Evolutionary conservation across 1,140 invertebrate species (phyloP).

Genomic region (Gryllus bimaculatus): DNA sequence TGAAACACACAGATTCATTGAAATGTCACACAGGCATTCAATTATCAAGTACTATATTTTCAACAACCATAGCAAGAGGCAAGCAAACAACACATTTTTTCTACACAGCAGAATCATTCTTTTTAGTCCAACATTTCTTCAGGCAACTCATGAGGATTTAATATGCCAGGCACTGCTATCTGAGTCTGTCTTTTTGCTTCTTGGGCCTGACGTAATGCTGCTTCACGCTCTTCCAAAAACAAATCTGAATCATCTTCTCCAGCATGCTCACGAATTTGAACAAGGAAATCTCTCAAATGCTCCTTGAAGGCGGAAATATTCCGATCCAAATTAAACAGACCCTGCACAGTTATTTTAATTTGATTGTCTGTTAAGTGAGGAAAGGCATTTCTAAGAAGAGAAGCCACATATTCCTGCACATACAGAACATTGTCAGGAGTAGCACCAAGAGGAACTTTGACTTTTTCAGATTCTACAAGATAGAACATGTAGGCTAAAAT

Average conservation of each 20-base stretch:
- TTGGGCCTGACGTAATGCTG: conserved; percentile 74
- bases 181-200: conserved; percentile 87
- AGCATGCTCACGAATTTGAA: conserved; percentile 97
- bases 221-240: conserved; percentile 91
- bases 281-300: conserved; percentile 97
- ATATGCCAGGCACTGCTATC: conserved; percentile 88
- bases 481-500: conserved; percentile 95
- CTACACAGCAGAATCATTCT: conserved; percentile 37
- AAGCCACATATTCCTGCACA: conserved; percentile 87
- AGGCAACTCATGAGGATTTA: conserved; percentile 92
- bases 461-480: conserved; percentile 77
- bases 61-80: too few relatives aligned
- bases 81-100: background rate
- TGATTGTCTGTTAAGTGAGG: conserved; percentile 91
- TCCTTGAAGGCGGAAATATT: conserved; percentile 95
- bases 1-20: too few relatives aligned
- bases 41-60: too few relatives aligned
- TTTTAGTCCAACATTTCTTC: conserved; percentile 64
- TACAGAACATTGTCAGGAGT: conserved; percentile 70
- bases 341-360: conserved; percentile 95
- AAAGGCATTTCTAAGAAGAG: conserved; percentile 85
- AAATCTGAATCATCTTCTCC: conserved; percentile 96
- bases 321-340: conserved; percentile 94
- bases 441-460: conserved; percentile 70
- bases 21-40: too few relatives aligned